These are phyloP conservation scores for Nestor notabilis DNA, from an alignment of 2,113 vertebrate genomes.

Conservation along the genomic window DNA sequence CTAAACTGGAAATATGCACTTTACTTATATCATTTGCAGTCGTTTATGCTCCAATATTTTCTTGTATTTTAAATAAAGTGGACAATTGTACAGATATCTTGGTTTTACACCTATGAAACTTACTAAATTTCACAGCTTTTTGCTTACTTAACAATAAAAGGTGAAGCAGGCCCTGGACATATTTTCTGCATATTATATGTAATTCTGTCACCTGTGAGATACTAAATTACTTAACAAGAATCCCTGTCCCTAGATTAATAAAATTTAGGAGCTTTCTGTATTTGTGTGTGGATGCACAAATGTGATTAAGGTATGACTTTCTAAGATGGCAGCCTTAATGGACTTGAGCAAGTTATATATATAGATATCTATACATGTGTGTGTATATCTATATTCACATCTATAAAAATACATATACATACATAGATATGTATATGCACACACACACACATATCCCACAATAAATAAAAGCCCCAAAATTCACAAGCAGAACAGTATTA, in stretches of 20 bases:
- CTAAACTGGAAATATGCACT: not conserved
- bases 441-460: not conserved
- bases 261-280: not conserved
- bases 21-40: not conserved
- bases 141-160: not conserved
- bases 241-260: not conserved
- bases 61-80: not conserved
- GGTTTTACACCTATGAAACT: not conserved
- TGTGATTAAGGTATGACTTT: not conserved
- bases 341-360: conserved; percentile 2
- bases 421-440: not conserved
- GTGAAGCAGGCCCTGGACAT: not conserved
- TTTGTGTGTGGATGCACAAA: not conserved
- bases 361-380: not conserved
- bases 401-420: not conserved
- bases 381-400: not conserved
- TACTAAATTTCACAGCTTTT: not conserved
- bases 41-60: not conserved
- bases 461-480: conserved; percentile 20
- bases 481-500: not conserved
- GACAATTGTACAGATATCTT: not conserved
- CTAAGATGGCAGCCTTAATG: conserved; percentile 14
- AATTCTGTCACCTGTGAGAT: not conserved
- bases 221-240: conserved; percentile 11
- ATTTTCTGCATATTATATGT: not conserved